A percentile compares a stretch with the other conserved stretches of the same genome.
These are phyloP conservation scores for Esox masquinongy DNA, from an alignment of 2,797 vertebrate genomes.

Conservation along the genomic window DNA sequence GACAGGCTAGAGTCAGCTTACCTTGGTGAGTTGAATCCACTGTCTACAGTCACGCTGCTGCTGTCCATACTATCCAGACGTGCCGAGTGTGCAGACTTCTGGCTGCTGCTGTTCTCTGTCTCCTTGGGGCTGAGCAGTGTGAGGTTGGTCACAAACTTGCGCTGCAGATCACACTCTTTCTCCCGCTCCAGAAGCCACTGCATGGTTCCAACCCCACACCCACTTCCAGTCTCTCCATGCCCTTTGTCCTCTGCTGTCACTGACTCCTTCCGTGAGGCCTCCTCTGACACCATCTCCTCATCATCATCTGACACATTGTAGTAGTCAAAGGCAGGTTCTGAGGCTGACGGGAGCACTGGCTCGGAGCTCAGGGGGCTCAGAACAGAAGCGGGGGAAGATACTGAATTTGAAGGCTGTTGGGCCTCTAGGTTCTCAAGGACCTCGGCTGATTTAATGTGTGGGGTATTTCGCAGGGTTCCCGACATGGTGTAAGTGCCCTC, in stretches of 20 bases:
- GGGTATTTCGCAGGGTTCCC: slow-evolving; percentile 91
- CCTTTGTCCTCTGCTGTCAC: slow-evolving; percentile 84
- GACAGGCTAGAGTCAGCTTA: slow-evolving; percentile 65
- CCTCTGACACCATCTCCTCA: slow-evolving; percentile 87
- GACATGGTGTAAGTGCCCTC: slow-evolving; percentile 92
- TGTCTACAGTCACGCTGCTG: slow-evolving; percentile 99
- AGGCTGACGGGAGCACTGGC: slow-evolving; percentile 83
- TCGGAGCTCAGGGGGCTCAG: slow-evolving; percentile 82
- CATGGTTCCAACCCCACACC: slow-evolving; percentile 86
- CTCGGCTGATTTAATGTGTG: slow-evolving; percentile 89
- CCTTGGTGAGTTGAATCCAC: slow-evolving; percentile 99
- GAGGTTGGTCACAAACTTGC: slow-evolving; percentile 97
- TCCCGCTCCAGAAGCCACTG: slow-evolving; percentile 97
- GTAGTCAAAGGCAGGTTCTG: slow-evolving; percentile 92
- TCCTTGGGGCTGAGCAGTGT: slow-evolving; percentile 97
- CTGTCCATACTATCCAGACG: slow-evolving; percentile 99
- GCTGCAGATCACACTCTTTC: slow-evolving; percentile 95
- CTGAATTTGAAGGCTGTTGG: slow-evolving; percentile 86
- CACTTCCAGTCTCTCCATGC: slow-evolving; percentile 62
- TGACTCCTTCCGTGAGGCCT: slow-evolving; percentile 87
- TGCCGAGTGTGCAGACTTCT: slow-evolving; percentile 96
- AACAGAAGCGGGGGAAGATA: slow-evolving; percentile 81
- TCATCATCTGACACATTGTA: slow-evolving; percentile 98
- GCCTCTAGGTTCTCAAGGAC: slow-evolving; percentile 90
- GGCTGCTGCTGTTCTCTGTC: slow-evolving; percentile 90